Base-by-base conservation (phyloP, 2,888 invertebrate genomes). In the Chirona hameri region DNA sequence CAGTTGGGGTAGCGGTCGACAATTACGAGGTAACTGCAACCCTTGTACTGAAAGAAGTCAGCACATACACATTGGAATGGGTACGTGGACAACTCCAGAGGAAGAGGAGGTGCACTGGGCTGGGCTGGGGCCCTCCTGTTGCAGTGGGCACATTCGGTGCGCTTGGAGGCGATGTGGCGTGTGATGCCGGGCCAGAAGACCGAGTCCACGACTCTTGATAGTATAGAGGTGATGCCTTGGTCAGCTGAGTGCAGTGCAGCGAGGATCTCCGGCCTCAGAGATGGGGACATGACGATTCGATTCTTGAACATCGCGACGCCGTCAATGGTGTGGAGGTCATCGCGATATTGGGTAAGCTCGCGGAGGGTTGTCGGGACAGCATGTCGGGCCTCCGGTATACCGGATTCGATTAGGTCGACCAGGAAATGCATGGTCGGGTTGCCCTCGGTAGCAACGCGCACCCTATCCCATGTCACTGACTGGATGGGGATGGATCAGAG, bases 121-220 rank as follows among this genome's bases (percentile, higher is more conserved):
- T 81, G 83, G 1, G 82, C 72, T 18, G 83, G 82, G 39, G 82
- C 60, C 82, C 81, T 83, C 39, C 82, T 24, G 52, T 60, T 76
- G 79, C 82, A 83, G 4, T 21, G 79, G 18, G n/a, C 31, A 48
- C 39, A 39, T n/a, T 14, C 24, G 24, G 18, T 80, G 65, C 52
- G 52, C 31, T 5, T 31, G 79, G n/a, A n/a, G 14, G 39, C 14
- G 81, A 83, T 81, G 81, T 48, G 60, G 18, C 65, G 57, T 27
- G 83, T 83, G 27, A 83, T 81, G 65, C 81, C 79, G 24, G 83
- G 79, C 81, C 81, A 83, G 57, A 83, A 83, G 48, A 83, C 21
- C 9, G 76, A 82, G 29, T 65, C 15, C 21, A 76, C 82, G 24
- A 81, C 83, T 21, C 81, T n/a, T 10, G 46, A n/a, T 0, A n/a